Base-by-base conservation (phyloP, 2,113 vertebrate species). In the Antennarius striatus region DNA sequence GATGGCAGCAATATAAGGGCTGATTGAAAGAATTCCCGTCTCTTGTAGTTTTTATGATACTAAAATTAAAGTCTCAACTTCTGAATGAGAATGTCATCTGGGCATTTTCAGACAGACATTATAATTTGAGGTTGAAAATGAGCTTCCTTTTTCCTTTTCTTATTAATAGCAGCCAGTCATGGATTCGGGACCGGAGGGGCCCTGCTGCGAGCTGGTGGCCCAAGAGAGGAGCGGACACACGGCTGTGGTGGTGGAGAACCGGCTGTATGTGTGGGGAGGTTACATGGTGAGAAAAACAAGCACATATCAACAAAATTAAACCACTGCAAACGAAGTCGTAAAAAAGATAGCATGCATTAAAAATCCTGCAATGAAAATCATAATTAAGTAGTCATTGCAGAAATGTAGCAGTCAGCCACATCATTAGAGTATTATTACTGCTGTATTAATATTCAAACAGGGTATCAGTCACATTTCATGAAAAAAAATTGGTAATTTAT, bases 221-320 rank as follows among this genome's bases (percentile, higher is more conserved):
- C 92, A 94, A 71, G 95, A 98, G 89, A 93, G 96, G 73, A 98
- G 96, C 86, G 96, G 96, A 48, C 96, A 98, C 90, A 96, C 95
- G 71, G 96, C 96, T 0, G 91, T 95, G 83, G 88, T 93, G 84
- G 94, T 95, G 76, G 94, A 87, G 4, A 91, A 89, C 86, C 91
- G 83, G 78, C 93, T 98, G 64, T 96, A 95, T 49, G 95, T 98
- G 66, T 98, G 96, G 96, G 96, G 96, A 40, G 96, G 96, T 70
- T 98, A 98, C 75, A 92, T 96, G 96, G 95, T 98, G 93, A 96
- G 94, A 28, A 30, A 43, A 17, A 54, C 17, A 80, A 32, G 67
- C 15, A 29, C 8, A 62, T 3, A 48, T 28, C 22, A 22, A 22
- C 22, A 22, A 22, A 22, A 22, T 22, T 22, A 22, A 22, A 22